Evolutionary conservation across 2,113 vertebrate species (phyloP).

Genomic region (Anolis carolinensis): DNA sequence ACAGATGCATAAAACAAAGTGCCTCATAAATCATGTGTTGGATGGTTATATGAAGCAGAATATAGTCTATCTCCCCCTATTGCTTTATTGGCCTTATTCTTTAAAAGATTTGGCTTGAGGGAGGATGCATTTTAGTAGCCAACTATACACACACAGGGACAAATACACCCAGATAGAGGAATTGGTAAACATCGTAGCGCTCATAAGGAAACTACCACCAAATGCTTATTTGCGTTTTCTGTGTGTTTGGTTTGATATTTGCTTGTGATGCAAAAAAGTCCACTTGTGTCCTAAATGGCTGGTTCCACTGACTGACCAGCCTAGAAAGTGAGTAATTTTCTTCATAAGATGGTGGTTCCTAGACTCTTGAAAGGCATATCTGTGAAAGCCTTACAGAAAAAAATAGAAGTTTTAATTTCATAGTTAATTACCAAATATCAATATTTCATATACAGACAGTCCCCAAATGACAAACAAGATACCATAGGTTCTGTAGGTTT

Average conservation of each 20-base stretch:
- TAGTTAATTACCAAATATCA: too few relatives aligned
- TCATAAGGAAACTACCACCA: neutral
- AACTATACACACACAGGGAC: neutral
- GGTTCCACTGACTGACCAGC: neutral
- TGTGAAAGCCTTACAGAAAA: neutral
- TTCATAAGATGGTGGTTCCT: neutral
- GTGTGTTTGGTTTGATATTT: neutral
- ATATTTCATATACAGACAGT: too few relatives aligned
- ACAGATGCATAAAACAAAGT: conserved; percentile 31
- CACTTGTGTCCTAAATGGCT: neutral
- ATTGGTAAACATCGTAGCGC: neutral
- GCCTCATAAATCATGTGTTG: conserved; percentile 39
- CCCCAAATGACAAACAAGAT: too few relatives aligned
- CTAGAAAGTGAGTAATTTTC: neutral
- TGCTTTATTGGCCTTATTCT: conserved; percentile 31
- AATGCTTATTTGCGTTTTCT: neutral
- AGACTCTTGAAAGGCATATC: too few relatives aligned
- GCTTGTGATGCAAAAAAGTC: conserved; percentile 1
- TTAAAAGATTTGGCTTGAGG: conserved; percentile 44
- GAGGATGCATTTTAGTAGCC: conserved; percentile 5
- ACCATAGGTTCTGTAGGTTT: too few relatives aligned
- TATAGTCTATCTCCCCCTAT: conserved; percentile 20
- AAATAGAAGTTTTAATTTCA: neutral
- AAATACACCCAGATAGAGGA: neutral
- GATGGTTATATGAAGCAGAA: conserved; percentile 43